Evolutionary conservation across 1,140 invertebrate genomes (phyloP).

Genomic region (Oryctes rhinoceros): DNA sequence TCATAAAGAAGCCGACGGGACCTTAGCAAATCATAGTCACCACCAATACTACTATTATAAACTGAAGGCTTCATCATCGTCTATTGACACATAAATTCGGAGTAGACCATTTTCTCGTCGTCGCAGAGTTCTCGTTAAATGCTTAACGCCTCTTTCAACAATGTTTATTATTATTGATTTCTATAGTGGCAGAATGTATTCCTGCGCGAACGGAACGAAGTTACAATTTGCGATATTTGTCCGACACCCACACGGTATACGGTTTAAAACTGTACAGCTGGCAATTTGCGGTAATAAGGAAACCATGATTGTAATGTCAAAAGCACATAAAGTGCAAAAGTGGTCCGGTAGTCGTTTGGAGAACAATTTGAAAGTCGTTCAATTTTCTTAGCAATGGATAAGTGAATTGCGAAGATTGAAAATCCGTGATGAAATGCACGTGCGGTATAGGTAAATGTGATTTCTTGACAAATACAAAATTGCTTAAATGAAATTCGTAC

Average conservation of each 20-base stretch:
- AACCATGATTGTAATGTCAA: slow-evolving; percentile 26
- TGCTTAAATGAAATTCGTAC: no score
- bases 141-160: slow-evolving; percentile 20
- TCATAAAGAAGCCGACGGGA: no score
- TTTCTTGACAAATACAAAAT: no score
- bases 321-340: slow-evolving; percentile 14
- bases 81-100: slow-evolving; percentile 10
- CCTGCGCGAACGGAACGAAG: not conserved
- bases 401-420: not conserved
- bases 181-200: not conserved
- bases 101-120: not conserved
- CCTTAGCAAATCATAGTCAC: not conserved
- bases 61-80: not conserved
- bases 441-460: no score
- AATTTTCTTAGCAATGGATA: slow-evolving; percentile 8
- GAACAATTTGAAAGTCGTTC: slow-evolving; percentile 24
- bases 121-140: slow-evolving; percentile 5
- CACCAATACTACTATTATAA: not conserved
- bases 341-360: slow-evolving; percentile 4
- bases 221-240: slow-evolving; percentile 19
- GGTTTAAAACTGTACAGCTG: slow-evolving; percentile 10
- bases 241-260: not conserved
- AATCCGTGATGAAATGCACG: not conserved
- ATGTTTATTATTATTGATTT: slow-evolving; percentile 25
- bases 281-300: slow-evolving; percentile 17